phyloP scores from a whole-genome alignment of 2,888 invertebrate species.

The Octodonta nipae region DNA sequence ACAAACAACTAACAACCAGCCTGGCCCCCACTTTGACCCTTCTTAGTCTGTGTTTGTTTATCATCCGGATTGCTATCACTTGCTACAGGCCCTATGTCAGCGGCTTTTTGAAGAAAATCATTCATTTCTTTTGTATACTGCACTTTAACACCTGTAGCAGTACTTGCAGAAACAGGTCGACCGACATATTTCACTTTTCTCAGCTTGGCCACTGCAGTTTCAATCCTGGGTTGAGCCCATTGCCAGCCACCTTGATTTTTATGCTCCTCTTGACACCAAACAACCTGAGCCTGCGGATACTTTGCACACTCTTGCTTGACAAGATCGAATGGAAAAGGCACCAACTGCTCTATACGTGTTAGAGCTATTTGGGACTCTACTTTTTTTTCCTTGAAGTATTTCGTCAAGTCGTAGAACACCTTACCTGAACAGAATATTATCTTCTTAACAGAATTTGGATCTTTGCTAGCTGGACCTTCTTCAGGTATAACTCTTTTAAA shows the following conservation, averaged over 20 bases:
- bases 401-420: slow-evolving; percentile 80
- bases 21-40: no score
- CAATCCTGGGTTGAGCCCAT: slow-evolving; percentile 77
- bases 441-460: slow-evolving; percentile 57
- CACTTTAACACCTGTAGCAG: background rate
- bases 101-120: slow-evolving; percentile 4
- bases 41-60: no score
- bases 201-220: slow-evolving; percentile 63
- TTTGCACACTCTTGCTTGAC: slow-evolving; percentile 69
- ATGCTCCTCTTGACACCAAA: slow-evolving; percentile 90
- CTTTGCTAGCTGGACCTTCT: slow-evolving; percentile 47
- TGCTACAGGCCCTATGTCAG: no score
- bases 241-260: slow-evolving; percentile 88
- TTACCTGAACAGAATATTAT: slow-evolving; percentile 81
- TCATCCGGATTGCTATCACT: no score
- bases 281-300: slow-evolving; percentile 70
- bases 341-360: slow-evolving; percentile 73
- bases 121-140: background rate
- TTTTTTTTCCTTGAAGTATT: slow-evolving; percentile 55
- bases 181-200: slow-evolving; percentile 51
- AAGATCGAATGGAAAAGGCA: slow-evolving; percentile 89
- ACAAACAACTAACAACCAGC: no score
- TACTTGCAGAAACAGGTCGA: background rate
- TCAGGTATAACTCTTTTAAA: slow-evolving; percentile 73
- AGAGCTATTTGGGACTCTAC: slow-evolving; percentile 65